Conservation (phyloP, 2,113 vertebrate genomes). For the Aegithalos caudatus region DNA sequence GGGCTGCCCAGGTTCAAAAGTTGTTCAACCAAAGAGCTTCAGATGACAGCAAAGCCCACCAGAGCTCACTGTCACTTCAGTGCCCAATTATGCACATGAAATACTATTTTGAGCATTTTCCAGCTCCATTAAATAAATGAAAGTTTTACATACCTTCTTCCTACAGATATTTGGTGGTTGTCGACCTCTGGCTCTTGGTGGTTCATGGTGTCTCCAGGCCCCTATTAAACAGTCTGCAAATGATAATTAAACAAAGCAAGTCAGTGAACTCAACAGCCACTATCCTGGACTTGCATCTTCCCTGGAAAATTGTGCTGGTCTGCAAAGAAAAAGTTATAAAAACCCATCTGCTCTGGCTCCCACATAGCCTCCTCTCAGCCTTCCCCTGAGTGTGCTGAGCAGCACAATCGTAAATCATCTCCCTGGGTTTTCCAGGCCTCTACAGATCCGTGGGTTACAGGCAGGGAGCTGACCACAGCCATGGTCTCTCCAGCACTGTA, state of each 20-base stretch:
- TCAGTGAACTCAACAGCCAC: neutral
- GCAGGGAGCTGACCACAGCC: neutral
- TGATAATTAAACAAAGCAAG: neutral
- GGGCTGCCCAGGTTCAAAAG: neutral
- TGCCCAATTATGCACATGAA: neutral
- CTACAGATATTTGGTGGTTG: neutral
- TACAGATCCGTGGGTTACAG: fast-evolving
- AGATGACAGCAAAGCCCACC: neutral
- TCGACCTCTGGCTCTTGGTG: neutral
- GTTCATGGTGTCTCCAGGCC: neutral
- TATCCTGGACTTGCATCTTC: neutral
- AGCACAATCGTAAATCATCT: fast-evolving
- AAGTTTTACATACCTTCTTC: neutral
- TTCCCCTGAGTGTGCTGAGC: neutral
- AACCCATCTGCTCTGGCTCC: constrained; percentile 2
- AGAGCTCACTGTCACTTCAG: neutral
- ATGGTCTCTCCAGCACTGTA: neutral
- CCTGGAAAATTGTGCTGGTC: neutral
- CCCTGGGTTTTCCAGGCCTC: neutral
- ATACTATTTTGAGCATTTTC: neutral
- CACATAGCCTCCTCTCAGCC: neutral
- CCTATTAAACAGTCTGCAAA: neutral
- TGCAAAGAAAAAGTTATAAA: constrained; percentile 1
- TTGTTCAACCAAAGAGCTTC: neutral
- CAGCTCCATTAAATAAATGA: neutral